Percentiles rank a stretch among this genome's conserved stretches.
Evolutionary conservation across 2,113 vertebrate species (phyloP).

Genomic region (Neodontobutis hainanensis): DNA sequence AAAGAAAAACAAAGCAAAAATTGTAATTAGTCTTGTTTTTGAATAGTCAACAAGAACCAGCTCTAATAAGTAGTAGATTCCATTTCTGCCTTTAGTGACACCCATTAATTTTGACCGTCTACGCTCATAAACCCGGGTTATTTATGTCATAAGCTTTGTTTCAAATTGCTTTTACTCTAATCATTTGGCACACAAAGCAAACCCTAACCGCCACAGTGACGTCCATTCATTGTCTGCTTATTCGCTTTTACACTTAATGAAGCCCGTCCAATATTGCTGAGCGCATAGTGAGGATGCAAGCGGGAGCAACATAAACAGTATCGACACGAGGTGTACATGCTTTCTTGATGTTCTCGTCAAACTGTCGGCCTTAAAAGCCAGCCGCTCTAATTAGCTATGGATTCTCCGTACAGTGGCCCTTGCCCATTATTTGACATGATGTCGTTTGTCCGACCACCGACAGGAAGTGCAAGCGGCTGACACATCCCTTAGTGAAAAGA

Average conservation of each 20-base stretch:
- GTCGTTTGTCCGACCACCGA: slow-evolving; percentile 64
- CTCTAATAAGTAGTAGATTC: background rate
- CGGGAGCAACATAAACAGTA: slow-evolving; percentile 68
- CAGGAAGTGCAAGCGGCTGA: slow-evolving; percentile 68
- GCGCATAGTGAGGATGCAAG: slow-evolving; percentile 36
- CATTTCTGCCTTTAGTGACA: background rate
- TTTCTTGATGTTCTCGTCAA: slow-evolving; percentile 74
- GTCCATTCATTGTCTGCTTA: slow-evolving; percentile 51
- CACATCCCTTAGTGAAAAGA: slow-evolving; percentile 38
- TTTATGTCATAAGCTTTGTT: slow-evolving; percentile 23
- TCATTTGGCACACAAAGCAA: slow-evolving; percentile 34
- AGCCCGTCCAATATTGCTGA: slow-evolving; percentile 68
- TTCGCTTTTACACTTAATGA: slow-evolving; percentile 62
- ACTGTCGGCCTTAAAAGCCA: slow-evolving; percentile 73
- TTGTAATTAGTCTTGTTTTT: too few relatives aligned
- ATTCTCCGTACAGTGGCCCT: slow-evolving; percentile 63
- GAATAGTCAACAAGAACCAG: too few relatives aligned
- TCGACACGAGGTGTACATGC: slow-evolving; percentile 60
- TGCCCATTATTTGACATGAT: slow-evolving; percentile 66
- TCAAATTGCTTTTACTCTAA: slow-evolving; percentile 48
- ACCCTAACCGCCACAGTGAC: slow-evolving; percentile 3
- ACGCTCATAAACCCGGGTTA: background rate
- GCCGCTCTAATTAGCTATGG: slow-evolving; percentile 81
- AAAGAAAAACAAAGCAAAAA: too few relatives aligned
- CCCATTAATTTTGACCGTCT: background rate